phyloP scores from a whole-genome alignment of 2,888 invertebrate species.

The Philonicus albiceps region DNA sequence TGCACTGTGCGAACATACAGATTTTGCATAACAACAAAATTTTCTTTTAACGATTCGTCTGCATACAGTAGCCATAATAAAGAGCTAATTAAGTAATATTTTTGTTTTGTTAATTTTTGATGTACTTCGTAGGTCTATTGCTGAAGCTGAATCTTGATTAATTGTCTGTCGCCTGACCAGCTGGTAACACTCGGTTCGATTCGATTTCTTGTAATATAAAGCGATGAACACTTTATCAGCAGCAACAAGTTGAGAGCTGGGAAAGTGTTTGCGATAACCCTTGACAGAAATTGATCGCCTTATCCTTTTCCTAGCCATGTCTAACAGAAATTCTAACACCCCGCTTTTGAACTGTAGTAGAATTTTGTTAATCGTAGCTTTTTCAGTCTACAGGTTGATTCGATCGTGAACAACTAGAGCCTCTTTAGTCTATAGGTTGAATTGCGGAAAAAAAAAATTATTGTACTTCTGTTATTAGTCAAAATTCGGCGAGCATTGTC shows the following conservation, averaged over 20 bases:
- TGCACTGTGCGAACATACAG: not conserved
- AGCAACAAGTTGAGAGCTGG: not conserved
- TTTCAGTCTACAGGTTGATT: not conserved
- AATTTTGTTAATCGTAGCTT: not conserved
- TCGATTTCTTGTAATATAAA: conserved; percentile 17
- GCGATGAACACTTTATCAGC: conserved; percentile 13
- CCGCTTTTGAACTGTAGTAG: not conserved
- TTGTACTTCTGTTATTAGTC: not conserved
- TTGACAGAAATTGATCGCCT: conserved; percentile 29
- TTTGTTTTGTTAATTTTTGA: not conserved
- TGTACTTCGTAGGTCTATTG: not conserved
- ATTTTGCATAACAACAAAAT: not conserved
- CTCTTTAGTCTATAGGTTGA: not conserved
- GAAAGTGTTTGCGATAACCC: conserved; percentile 32
- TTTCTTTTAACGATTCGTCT: not conserved
- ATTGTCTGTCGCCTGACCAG: not conserved
- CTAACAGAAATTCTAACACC: conserved; percentile 30
- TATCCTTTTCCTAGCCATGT: conserved; percentile 29
- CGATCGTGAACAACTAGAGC: not conserved
- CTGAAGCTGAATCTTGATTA: not conserved
- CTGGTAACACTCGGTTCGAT: conserved; percentile 15
- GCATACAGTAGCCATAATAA: not conserved
- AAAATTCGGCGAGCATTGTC: not conserved
- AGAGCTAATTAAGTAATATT: not conserved
- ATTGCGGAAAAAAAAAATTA: not conserved